Evolutionary conservation across 2,113 vertebrate species (phyloP), one percentile per base, ranked within the genome.

Genomic region (Pollachius pollachius): DNA sequence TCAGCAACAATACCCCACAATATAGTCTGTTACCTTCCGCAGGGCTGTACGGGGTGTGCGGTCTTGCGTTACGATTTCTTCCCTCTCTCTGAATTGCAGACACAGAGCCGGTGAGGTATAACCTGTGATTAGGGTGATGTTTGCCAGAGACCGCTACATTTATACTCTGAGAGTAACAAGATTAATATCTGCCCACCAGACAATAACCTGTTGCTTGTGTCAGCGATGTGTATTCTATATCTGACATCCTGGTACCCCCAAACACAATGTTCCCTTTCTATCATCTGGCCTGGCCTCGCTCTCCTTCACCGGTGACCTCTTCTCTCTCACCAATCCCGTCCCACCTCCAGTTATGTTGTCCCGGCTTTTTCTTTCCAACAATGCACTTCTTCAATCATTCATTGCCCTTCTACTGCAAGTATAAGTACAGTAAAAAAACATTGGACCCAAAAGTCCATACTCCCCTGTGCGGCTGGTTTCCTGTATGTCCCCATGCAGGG

Each of bases 61-160:
- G 59, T 68, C 19, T 74, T 65, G 69, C 57, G 70, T 70, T 48
- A 13, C 57, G 56, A 69, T 69, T 67, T 27, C 69, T 73, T 37
- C 63, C 25, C 67, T 57, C 65, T 30, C 30, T 30, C 30, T 77
- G 73, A 79, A 65, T 21, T 21, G 5, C 71, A 74, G 64, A 63
- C 6, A 63, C 30, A 15, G 58, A 76, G 61, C 68, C 68, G 74
- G 52, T 67, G 57, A 78, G 72, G 60, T 68, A 68, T 58, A 74
- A 6, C 54, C 70, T 77, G 79, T 71, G 66, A 77, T 8, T 57
- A 41, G 25, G 25, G 30, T 3, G 30, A 79, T 62, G 63, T 70
- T 67, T 19, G 30, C 30, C 4, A 68, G 52, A 67, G 62, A 21
- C 59, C 71, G 66, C 5, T 23, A 57, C 23, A 62, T 17, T n/a